Base-by-base conservation (phyloP, 1,140 invertebrate genomes). In the Drosophila grimshawi region DNA sequence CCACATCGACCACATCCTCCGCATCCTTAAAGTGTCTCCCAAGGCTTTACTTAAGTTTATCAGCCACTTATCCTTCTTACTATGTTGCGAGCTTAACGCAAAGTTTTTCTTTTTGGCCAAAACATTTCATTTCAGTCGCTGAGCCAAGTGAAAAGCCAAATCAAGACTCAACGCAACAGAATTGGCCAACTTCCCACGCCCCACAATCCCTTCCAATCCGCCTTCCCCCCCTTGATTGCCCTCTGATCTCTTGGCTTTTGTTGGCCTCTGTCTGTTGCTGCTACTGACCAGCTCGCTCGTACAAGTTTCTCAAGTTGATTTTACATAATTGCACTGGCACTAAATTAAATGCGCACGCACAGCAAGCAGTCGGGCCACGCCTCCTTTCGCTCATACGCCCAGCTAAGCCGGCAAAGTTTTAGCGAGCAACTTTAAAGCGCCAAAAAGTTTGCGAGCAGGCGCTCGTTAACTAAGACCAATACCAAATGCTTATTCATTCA, bases 271-370 rank as follows among this genome's bases (percentile, higher is more conserved):
- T 66, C 43, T 51, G 52, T 63, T 51, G 59, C 65, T 46, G 32
- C 45, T 10, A 53, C 59, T 68, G 68, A 59, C 66, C 46, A 61
- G 52, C 37, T 60, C 27, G 52, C 8, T 51, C 10, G 49, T 64
- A 57, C 64, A 88, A 86, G 68, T 80, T 80, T 68, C 30, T 56
- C 53, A 70, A 88, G 83, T 82, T 80, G 76, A 81, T 88, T 83
- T 86, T 86, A 73, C 85, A 86, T 86, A 86, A 89, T 86, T 86
- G 80, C 80, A 77, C 68, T 70, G 76, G 52, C 76, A 88, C 72
- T 77, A 83, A 88, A 86, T 86, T 88, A 88, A 86, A 88, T 79
- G 72, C 60, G 69, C 59, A 78, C 79, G 70, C 83, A 76, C 62
- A 27, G 49, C 7, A 27, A 19, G 4, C 65, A 19, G 11, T 48